Percentiles rank a stretch among this genome's conserved stretches.
These are phyloP conservation scores for Equus quagga DNA, from an alignment of 2,113 vertebrate species.

Conservation along the genomic window DNA sequence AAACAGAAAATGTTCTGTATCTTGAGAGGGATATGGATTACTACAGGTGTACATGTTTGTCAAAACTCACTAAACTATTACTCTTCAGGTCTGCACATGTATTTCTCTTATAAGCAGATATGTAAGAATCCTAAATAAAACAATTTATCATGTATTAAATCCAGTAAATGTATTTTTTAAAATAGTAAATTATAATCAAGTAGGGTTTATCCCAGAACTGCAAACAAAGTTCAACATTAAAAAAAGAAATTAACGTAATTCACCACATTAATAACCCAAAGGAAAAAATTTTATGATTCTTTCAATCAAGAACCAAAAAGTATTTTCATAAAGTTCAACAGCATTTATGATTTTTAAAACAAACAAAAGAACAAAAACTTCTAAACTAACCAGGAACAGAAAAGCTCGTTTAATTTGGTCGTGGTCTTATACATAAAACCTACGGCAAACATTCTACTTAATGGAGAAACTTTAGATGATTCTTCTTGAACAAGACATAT, in stretches of 20 bases:
- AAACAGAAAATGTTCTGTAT: background rate
- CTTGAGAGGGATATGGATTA: background rate
- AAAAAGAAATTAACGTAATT: background rate
- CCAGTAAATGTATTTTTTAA: background rate
- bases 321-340: background rate
- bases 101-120: background rate
- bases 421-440: background rate
- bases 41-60: background rate
- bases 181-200: background rate
- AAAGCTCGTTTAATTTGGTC: background rate
- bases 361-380: background rate
- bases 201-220: slow-evolving; percentile 9
- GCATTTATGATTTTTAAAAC: slow-evolving; percentile 19
- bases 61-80: background rate
- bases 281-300: background rate
- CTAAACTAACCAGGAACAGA: background rate
- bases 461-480: background rate
- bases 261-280: background rate
- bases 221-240: background rate
- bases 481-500: background rate
- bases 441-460: background rate
- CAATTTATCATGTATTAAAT: background rate
- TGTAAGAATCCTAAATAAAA: background rate
- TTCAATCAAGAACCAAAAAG: background rate
- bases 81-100: background rate